Evolutionary conservation across 2,888 invertebrate genomes (phyloP).

Genomic region (Eledona agricola): DNA sequence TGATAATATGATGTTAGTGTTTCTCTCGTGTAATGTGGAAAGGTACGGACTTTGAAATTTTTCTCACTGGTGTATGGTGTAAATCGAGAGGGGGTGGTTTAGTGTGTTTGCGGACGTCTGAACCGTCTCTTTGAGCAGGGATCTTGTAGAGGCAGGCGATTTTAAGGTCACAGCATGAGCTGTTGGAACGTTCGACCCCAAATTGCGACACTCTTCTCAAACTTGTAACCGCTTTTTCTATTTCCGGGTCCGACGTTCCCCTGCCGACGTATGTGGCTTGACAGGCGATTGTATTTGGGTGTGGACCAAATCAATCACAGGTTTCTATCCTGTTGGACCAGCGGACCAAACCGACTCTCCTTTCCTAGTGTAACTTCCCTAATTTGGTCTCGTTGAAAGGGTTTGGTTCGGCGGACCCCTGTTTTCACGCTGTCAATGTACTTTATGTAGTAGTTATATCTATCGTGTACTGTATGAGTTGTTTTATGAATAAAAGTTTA

Average conservation of each 20-base stretch:
- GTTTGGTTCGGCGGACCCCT: conserved; percentile 47
- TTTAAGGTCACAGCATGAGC: conserved; percentile 52
- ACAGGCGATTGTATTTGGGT: conserved; percentile 60
- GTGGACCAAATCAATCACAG: conserved; percentile 47
- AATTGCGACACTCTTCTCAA: conserved; percentile 52
- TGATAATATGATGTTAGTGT: conserved; percentile 31
- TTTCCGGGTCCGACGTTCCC: conserved; percentile 69
- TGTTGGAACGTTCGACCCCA: conserved; percentile 55
- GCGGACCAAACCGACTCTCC: conserved; percentile 37
- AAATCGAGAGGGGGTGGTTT: conserved; percentile 34
- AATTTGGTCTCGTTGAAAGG: conserved; percentile 4
- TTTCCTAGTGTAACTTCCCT: conserved; percentile 20
- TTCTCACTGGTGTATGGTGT: conserved; percentile 43
- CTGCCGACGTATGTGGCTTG: conserved; percentile 62
- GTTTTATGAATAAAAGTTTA: conserved; percentile 15
- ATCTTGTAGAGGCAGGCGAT: conserved; percentile 55
- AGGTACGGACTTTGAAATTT: conserved; percentile 36
- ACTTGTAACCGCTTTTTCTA: conserved; percentile 39
- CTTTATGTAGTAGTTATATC: conserved; percentile 47
- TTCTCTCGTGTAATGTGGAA: conserved; percentile 33
- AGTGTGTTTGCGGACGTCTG: conserved; percentile 17
- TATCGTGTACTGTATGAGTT: conserved; percentile 22
- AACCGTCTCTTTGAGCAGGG: conserved; percentile 35
- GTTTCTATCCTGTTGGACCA: conserved; percentile 48
- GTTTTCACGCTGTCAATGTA: conserved; percentile 52